A percentile compares a stretch with the other conserved stretches of the same genome.
Evolutionary conservation across 2,888 invertebrate species (phyloP).

Genomic region (Drosophila buzzatii): DNA sequence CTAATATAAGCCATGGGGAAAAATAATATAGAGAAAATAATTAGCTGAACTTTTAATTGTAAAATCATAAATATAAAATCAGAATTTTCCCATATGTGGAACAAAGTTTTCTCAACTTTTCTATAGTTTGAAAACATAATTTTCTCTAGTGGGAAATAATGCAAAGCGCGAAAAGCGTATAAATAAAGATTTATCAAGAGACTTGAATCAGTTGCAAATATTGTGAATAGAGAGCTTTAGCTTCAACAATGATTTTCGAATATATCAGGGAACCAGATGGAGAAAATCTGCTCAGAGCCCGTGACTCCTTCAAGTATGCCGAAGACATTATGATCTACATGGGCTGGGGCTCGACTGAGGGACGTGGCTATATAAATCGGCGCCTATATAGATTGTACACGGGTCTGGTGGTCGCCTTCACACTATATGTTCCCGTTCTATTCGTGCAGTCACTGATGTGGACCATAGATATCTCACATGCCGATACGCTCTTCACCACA

Average conservation of each 20-base stretch:
- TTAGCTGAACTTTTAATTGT: background rate
- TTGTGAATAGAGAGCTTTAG: background rate
- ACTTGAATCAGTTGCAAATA: background rate
- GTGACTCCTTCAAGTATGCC: background rate
- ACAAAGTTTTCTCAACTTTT: background rate
- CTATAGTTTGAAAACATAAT: background rate
- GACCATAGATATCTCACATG: slow-evolving; percentile 2
- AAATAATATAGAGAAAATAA: background rate
- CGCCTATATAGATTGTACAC: background rate
- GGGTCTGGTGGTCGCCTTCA: background rate
- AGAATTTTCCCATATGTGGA: background rate
- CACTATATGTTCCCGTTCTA: background rate
- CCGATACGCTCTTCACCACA: slow-evolving; percentile 11
- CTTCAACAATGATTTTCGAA: background rate
- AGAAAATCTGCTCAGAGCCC: background rate
- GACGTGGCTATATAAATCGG: background rate
- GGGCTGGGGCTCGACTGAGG: background rate
- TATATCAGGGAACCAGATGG: slow-evolving; percentile 3
- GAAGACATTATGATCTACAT: slow-evolving; percentile 4
- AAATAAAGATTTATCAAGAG: background rate
- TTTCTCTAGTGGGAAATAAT: background rate
- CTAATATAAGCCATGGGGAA: background rate
- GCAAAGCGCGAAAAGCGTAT: background rate
- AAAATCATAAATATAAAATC: background rate
- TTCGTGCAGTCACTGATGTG: background rate